Conservation (phyloP, 2,797 vertebrate species). For the Gallinago nigripennis region DNA sequence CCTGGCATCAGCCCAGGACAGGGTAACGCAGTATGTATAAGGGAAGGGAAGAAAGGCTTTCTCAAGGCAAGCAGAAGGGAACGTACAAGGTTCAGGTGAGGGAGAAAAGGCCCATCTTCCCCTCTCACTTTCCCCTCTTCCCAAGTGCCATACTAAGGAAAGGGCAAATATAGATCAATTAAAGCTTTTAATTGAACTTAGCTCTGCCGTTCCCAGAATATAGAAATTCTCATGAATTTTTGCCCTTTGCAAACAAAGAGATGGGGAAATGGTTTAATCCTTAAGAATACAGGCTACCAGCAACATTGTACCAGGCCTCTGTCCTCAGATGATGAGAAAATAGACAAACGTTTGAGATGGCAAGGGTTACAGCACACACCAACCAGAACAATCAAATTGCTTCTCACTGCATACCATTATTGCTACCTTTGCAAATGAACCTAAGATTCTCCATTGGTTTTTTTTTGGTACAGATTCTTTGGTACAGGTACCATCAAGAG, state of each 20-base stretch:
- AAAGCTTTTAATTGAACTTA: background rate
- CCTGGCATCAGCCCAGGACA: background rate
- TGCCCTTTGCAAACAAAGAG: background rate
- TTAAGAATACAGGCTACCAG: background rate
- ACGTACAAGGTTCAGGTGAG: background rate
- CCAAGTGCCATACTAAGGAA: background rate
- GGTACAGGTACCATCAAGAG: background rate
- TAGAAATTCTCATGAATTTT: background rate
- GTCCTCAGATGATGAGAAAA: background rate
- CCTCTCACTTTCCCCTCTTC: background rate
- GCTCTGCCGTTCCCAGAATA: background rate
- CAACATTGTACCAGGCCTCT: background rate
- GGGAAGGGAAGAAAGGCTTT: background rate
- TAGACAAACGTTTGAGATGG: background rate
- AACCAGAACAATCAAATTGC: background rate
- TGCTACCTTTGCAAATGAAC: slow-evolving; percentile 29
- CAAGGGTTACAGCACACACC: background rate
- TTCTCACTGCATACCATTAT: background rate
- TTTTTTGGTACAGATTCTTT: background rate
- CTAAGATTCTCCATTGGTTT: background rate
- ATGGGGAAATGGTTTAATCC: background rate
- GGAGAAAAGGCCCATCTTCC: background rate
- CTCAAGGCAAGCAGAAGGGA: background rate
- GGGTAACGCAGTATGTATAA: background rate
- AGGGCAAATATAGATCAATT: background rate